Percentiles rank a stretch among this genome's conserved stretches.
These are phyloP conservation scores for Coracias cyanogaster DNA, from an alignment of 2,797 vertebrate genomes.

Conservation along the genomic window DNA sequence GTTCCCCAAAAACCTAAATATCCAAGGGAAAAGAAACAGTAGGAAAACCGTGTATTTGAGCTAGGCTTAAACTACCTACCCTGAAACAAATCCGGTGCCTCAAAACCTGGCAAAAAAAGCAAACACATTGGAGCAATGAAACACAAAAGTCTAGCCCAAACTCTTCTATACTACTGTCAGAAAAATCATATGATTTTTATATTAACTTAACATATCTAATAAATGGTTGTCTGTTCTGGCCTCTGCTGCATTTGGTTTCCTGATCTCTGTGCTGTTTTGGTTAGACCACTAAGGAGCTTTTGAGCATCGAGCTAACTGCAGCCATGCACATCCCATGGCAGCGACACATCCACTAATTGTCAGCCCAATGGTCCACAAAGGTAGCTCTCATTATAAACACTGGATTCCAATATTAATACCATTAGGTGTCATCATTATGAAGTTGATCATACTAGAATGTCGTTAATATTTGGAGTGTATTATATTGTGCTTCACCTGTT, in stretches of 20 bases:
- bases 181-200: neutral
- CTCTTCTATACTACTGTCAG: neutral
- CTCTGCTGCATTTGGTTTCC: neutral
- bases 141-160: neutral
- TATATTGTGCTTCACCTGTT: neutral
- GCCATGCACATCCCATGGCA: neutral
- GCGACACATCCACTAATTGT: neutral
- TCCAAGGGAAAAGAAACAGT: neutral
- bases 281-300: neutral
- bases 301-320: neutral
- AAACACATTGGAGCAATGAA: neutral
- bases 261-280: neutral
- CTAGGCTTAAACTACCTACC: neutral
- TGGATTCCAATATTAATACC: neutral
- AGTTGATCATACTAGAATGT: neutral
- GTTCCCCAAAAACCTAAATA: neutral
- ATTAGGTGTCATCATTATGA: neutral
- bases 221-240: neutral
- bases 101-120: neutral
- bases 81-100: neutral
- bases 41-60: neutral
- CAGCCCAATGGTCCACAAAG: neutral
- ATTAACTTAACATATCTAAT: neutral
- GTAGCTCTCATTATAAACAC: neutral
- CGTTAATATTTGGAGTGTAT: neutral